Evolutionary conservation across 2,797 vertebrate genomes (phyloP).

Genomic region (Xiphophorus birchmanni): DNA sequence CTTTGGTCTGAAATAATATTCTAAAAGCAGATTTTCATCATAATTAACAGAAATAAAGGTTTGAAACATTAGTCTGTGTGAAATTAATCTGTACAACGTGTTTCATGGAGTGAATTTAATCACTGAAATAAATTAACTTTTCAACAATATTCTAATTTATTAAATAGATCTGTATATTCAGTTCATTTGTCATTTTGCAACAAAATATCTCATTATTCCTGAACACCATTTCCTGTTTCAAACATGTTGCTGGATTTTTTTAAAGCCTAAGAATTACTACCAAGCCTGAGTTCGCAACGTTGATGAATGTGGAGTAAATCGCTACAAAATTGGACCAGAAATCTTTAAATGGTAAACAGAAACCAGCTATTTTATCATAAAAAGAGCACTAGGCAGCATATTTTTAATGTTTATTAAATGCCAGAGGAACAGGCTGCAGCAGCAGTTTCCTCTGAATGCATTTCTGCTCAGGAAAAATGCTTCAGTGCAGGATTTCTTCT

Average conservation of each 20-base stretch:
- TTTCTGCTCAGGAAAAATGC: not conserved
- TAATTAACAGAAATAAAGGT: not conserved
- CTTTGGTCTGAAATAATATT: not conserved
- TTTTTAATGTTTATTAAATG: not conserved
- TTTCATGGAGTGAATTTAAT: not conserved
- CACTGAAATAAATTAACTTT: not conserved
- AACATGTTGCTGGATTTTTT: not conserved
- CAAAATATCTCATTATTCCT: not conserved
- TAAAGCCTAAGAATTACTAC: not conserved
- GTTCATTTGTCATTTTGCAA: not conserved
- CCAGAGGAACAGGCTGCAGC: not conserved
- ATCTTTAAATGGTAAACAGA: slow-evolving; percentile 1
- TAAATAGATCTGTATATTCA: not conserved
- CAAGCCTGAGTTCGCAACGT: too few species aligned
- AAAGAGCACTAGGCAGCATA: not conserved
- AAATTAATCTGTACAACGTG: not conserved
- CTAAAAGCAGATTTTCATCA: not conserved
- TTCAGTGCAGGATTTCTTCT: slow-evolving; percentile 9
- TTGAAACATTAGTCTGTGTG: not conserved
- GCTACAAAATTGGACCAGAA: not conserved
- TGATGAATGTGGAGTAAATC: not conserved
- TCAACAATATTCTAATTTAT: not conserved
- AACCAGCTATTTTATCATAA: slow-evolving; percentile 5
- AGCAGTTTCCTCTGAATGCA: not conserved
- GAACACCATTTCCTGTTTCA: not conserved